Conservation (phyloP, 2,797 vertebrate species). For the Aselliscus stoliczkanus region DNA sequence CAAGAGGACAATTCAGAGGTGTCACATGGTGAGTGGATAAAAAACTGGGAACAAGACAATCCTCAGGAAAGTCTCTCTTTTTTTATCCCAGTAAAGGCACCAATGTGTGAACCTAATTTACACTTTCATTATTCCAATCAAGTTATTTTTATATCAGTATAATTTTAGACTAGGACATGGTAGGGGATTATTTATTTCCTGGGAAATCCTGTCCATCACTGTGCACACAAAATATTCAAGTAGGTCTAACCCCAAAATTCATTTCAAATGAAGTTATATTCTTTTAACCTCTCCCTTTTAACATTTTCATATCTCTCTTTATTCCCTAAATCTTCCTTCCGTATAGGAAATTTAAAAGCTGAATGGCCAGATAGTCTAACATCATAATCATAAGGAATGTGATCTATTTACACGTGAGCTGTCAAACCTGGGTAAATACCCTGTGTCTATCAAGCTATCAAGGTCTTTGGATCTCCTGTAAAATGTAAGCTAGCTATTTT, state of each 20-base stretch:
- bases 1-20: conserved; percentile 40
- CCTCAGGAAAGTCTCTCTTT: conserved; percentile 47
- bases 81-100: conserved; percentile 42
- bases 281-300: neutral
- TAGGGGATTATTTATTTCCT: conserved; percentile 54
- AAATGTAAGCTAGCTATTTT: conserved; percentile 10
- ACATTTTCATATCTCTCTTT: neutral
- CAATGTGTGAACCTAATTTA: conserved; percentile 58
- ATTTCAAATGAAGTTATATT: neutral
- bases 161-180: conserved; percentile 52
- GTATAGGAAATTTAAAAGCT: conserved; percentile 29
- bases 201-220: conserved; percentile 44
- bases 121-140: conserved; percentile 61
- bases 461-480: neutral
- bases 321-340: neutral
- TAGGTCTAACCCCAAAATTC: conserved; percentile 36
- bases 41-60: conserved; percentile 38
- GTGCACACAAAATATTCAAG: conserved; percentile 22
- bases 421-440: neutral
- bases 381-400: neutral
- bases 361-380: neutral
- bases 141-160: conserved; percentile 57
- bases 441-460: neutral
- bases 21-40: conserved; percentile 22
- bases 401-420: neutral